These are phyloP conservation scores for Gulo gulo DNA, from an alignment of 2,113 vertebrate genomes.

Conservation along the genomic window DNA sequence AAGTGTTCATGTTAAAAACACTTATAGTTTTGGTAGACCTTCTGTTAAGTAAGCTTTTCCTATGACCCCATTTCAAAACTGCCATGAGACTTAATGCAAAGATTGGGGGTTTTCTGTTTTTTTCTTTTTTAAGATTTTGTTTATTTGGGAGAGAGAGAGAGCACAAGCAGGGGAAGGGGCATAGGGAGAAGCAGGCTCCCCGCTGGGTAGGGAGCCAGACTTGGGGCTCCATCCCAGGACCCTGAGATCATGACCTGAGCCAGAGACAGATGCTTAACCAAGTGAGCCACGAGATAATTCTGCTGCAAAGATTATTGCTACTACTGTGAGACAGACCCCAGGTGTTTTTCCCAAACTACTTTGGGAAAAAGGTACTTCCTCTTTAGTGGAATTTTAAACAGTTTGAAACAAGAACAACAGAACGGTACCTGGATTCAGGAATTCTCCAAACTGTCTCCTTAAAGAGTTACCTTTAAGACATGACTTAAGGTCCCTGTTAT, in stretches of 20 bases:
- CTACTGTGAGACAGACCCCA: not conserved
- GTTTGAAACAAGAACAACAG: not conserved
- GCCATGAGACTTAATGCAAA: not conserved
- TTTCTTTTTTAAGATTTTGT: not conserved
- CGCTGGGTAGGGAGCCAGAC: accelerated
- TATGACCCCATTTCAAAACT: slow-evolving; percentile 1
- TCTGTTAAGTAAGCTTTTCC: not conserved
- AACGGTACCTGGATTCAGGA: not conserved
- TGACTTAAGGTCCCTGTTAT: not conserved
- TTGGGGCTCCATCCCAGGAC: not conserved
- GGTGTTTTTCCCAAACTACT: not conserved
- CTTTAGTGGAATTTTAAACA: not conserved
- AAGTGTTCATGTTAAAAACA: not conserved
- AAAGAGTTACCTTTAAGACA: not conserved
- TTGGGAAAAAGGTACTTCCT: not conserved
- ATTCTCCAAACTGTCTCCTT: not conserved
- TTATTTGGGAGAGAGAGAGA: not conserved
- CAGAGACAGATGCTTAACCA: not conserved
- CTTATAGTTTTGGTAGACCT: not conserved
- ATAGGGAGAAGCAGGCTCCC: not conserved
- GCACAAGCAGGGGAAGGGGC: not conserved
- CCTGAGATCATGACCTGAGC: not conserved
- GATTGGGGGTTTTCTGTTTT: not conserved
- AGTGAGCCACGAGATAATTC: not conserved
- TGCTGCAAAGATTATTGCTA: not conserved